Conservation (phyloP, 2,113 vertebrate genomes). For the Corythornis madagascariensis region DNA sequence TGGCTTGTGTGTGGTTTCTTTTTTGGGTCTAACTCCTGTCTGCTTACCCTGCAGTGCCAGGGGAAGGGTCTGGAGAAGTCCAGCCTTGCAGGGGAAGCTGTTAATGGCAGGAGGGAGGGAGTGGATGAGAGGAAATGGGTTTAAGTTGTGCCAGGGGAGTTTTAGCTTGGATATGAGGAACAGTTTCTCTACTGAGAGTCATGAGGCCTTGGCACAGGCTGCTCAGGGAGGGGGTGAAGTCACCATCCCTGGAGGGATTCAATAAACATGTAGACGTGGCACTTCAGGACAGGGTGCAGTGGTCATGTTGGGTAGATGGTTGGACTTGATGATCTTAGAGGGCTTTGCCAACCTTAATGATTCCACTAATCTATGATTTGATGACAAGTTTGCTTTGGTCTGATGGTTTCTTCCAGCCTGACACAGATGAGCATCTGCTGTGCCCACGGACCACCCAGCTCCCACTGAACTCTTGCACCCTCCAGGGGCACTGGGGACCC, state of each 20-base stretch:
- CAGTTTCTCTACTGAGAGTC: no score
- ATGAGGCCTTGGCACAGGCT: no score
- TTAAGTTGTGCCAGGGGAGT: no score
- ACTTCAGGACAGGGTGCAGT: no score
- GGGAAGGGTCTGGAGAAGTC: neutral
- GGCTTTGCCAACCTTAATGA: no score
- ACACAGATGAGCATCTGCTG: accelerated
- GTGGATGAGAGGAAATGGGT: neutral
- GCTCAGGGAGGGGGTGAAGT: no score
- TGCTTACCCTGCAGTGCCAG: neutral
- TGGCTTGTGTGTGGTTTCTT: neutral
- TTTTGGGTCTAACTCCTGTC: accelerated
- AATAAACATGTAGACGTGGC: no score
- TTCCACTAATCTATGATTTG: no score
- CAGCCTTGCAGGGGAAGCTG: neutral
- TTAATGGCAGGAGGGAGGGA: neutral
- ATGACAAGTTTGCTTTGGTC: neutral
- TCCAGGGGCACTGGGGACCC: neutral
- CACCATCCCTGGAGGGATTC: no score
- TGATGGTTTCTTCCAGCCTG: neutral
- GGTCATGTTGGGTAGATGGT: no score
- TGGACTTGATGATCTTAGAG: no score
- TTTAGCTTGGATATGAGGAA: no score
- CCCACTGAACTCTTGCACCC: neutral
- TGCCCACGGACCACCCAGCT: neutral